phyloP scores from a whole-genome alignment of 1,140 invertebrate genomes.

The Diorhabda sublineata region DNA sequence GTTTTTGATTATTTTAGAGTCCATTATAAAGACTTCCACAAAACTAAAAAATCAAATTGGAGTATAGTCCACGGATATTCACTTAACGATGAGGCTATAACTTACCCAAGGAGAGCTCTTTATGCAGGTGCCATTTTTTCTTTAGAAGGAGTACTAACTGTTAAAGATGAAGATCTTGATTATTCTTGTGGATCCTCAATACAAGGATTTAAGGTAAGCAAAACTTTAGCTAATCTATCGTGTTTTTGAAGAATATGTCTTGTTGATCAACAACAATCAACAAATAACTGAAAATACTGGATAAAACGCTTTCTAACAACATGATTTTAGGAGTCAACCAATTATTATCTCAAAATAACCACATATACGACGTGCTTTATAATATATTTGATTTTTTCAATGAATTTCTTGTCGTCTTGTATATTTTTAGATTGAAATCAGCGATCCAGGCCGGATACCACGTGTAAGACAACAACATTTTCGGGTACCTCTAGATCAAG shows the following conservation, averaged over 20 bases:
- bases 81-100: constrained; percentile 3
- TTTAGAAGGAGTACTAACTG: constrained; percentile 3
- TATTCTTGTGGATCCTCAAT: constrained; percentile 11
- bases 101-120: constrained; percentile 10
- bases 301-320: no score
- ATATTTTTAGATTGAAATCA: constrained; percentile 9
- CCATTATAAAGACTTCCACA: constrained; percentile 9
- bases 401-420: no score
- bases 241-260: no score
- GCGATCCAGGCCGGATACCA: constrained; percentile 4
- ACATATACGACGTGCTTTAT: no score
- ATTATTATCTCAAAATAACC: no score
- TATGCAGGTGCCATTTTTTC: constrained; percentile 12
- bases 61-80: constrained; percentile 5
- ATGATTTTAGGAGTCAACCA: no score
- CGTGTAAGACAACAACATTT: constrained; percentile 14
- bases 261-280: no score
- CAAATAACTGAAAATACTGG: no score
- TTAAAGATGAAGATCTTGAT: constrained; percentile 13
- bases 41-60: constrained; percentile 6
- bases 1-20: neutral
- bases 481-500: constrained; percentile 12
- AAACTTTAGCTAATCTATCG: neutral
- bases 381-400: no score
- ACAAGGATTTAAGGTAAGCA: constrained; percentile 12